phyloP scores from a whole-genome alignment of 2,797 vertebrate genomes.

The Danio kyathit region DNA sequence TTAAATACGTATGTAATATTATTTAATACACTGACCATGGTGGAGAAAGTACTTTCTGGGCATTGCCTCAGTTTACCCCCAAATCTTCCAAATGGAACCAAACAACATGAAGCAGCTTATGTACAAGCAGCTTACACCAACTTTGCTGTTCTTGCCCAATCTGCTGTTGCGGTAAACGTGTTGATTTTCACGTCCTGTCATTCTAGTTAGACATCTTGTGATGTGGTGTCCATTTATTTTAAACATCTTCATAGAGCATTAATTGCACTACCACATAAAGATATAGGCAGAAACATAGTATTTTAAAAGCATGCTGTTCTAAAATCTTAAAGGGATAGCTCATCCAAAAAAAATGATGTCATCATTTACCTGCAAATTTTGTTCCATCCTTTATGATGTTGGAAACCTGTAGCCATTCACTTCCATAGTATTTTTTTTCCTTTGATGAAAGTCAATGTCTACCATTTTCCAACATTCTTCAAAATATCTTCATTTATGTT shows the following conservation, averaged over 20 bases:
- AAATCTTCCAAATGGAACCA: slow-evolving; percentile 1
- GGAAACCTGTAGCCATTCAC: too few species aligned
- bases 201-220: not conserved
- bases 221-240: not conserved
- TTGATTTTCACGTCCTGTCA: not conserved
- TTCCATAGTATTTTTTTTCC: too few species aligned
- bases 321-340: not conserved
- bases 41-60: not conserved
- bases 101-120: slow-evolving; percentile 20
- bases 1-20: not conserved
- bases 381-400: too few species aligned
- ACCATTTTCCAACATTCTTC: not conserved
- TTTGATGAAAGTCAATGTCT: not conserved
- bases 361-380: too few species aligned
- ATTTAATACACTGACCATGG: not conserved
- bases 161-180: slow-evolving; percentile 15
- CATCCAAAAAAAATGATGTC: too few species aligned
- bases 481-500: too few species aligned
- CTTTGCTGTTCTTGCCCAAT: slow-evolving; percentile 12
- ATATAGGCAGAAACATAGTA: not conserved
- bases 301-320: not conserved
- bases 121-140: slow-evolving; percentile 16
- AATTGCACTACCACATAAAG: not conserved
- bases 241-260: not conserved
- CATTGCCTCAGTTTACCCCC: slow-evolving; percentile 1